phyloP scores from a whole-genome alignment of 2,797 vertebrate genomes.

The Periophthalmus magnuspinnatus region DNA sequence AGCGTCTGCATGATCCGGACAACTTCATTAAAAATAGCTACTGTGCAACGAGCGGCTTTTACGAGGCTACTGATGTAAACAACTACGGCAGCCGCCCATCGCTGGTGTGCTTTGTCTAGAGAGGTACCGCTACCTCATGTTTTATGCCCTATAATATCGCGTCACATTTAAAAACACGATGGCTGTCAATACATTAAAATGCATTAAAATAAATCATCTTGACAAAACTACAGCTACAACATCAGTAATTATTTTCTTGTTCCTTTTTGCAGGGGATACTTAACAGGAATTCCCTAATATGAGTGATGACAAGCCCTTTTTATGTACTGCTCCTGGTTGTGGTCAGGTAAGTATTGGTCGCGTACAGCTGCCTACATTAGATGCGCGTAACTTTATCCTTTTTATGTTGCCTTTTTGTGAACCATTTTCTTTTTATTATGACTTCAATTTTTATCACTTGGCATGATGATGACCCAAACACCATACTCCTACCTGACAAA shows the following conservation, averaged over 20 bases:
- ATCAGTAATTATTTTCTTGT: slow-evolving; percentile 24
- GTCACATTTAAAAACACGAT: not conserved
- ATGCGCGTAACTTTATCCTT: not conserved
- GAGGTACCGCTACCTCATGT: not conserved
- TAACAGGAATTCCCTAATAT: slow-evolving; percentile 95
- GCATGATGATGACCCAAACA: not conserved
- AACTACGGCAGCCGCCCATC: slow-evolving; percentile 63
- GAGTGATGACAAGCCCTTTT: slow-evolving; percentile 99
- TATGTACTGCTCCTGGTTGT: slow-evolving; percentile 99
- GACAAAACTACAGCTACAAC: not conserved
- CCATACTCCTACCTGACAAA: not conserved
- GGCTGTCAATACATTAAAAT: not conserved
- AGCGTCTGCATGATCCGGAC: not conserved
- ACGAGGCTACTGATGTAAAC: slow-evolving; percentile 56
- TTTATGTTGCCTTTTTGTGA: not conserved
- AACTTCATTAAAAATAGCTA: slow-evolving; percentile 4
- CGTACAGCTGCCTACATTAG: not conserved
- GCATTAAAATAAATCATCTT: not conserved
- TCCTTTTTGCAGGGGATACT: slow-evolving; percentile 72
- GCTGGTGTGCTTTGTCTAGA: slow-evolving; percentile 57
- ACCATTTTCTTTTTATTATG: not conserved
- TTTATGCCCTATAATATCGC: not conserved
- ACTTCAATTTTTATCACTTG: not conserved
- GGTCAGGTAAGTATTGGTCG: slow-evolving; percentile 86
- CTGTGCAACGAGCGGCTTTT: slow-evolving; percentile 7